A percentile compares a stretch with the other conserved stretches of the same genome.
These are phyloP conservation scores for Tachina lurida DNA, from an alignment of 2,888 invertebrate genomes.

Conservation along the genomic window DNA sequence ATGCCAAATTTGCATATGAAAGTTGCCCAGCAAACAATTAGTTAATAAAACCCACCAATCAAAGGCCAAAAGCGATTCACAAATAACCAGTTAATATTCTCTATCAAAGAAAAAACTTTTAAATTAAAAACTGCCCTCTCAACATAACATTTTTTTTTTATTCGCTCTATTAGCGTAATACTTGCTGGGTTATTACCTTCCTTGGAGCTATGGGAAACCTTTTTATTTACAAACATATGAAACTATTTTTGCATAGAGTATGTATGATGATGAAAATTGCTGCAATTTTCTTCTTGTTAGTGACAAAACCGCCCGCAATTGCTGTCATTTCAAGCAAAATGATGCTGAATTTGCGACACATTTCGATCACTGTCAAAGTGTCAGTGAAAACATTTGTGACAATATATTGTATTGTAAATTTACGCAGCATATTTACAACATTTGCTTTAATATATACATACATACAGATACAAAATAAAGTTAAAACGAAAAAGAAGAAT, in stretches of 20 bases:
- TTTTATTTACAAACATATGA: background rate
- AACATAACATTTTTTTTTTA: too few species aligned
- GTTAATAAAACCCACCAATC: background rate
- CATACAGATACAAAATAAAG: background rate
- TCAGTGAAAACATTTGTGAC: slow-evolving; percentile 76
- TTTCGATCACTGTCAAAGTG: slow-evolving; percentile 81
- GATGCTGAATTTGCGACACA: slow-evolving; percentile 77
- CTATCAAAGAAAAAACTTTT: too few species aligned
- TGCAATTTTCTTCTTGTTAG: slow-evolving; percentile 82
- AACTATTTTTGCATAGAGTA: background rate
- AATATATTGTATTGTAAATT: slow-evolving; percentile 80
- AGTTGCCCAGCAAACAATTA: slow-evolving; percentile 43
- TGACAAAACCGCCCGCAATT: slow-evolving; percentile 80
- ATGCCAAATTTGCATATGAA: slow-evolving; percentile 31
- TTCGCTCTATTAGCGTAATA: background rate
- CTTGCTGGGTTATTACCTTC: background rate
- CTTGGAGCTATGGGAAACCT: slow-evolving; percentile 40
- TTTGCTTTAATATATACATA: slow-evolving; percentile 35
- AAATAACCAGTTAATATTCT: background rate
- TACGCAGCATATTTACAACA: slow-evolving; percentile 76
- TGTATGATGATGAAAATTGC: slow-evolving; percentile 75
- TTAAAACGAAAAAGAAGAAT: background rate
- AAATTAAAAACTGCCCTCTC: too few species aligned
- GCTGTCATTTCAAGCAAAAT: slow-evolving; percentile 70
- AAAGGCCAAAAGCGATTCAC: too few species aligned